These are phyloP conservation scores for Cantharis flavilabris DNA, from an alignment of 2,888 invertebrate genomes.

Conservation along the genomic window DNA sequence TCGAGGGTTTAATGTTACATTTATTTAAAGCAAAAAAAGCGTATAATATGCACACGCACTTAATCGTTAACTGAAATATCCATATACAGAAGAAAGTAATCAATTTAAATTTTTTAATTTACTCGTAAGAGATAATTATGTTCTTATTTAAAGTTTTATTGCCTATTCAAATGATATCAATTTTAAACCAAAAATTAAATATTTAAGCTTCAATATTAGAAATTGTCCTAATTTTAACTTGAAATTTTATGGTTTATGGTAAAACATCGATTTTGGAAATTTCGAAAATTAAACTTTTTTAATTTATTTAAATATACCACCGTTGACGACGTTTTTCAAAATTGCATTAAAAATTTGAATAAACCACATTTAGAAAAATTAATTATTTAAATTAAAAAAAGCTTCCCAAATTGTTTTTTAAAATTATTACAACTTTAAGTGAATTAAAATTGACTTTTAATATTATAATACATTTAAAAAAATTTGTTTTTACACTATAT, in stretches of 20 bases:
- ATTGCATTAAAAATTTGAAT: too few relatives aligned
- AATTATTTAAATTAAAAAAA: too few relatives aligned
- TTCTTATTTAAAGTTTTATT: background rate
- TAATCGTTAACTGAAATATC: background rate
- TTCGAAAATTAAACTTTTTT: background rate
- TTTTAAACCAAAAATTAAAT: background rate
- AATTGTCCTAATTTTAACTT: background rate
- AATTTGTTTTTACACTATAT: too few relatives aligned
- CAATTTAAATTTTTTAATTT: background rate
- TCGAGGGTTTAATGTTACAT: slow-evolving; percentile 2
- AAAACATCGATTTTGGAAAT: background rate
- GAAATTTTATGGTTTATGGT: background rate
- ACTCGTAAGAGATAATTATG: background rate
- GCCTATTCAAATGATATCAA: background rate
- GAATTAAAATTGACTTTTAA: too few relatives aligned
- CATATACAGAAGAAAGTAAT: slow-evolving; percentile 6
- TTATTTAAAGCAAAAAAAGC: background rate
- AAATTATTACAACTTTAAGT: too few relatives aligned
- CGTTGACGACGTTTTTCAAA: too few relatives aligned
- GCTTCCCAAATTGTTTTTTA: too few relatives aligned
- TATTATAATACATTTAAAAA: too few relatives aligned
- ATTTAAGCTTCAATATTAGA: background rate
- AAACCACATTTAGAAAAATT: too few relatives aligned
- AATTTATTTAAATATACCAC: too few relatives aligned
- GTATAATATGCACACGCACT: background rate